phyloP scores from a whole-genome alignment of 30 jellyfish, hydroid and myxozoan genomes.

The Cassiopea xamachana region DNA sequence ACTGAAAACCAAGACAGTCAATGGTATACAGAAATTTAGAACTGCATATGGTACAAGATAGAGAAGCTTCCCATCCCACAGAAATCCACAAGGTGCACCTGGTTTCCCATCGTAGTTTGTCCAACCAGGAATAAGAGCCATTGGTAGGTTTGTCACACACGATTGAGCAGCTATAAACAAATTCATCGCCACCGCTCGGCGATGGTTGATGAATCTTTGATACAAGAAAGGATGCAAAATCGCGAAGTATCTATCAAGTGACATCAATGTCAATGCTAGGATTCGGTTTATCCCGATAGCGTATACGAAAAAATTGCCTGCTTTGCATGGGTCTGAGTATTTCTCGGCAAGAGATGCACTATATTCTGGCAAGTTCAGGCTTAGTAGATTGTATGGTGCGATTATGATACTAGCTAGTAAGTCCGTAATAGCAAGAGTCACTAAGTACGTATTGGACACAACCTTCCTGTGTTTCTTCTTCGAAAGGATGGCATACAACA shows the following conservation, averaged over 20 bases:
- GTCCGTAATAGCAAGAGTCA: constrained; percentile 51
- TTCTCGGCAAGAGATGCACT: constrained; percentile 18
- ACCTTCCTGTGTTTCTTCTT: constrained; percentile 20
- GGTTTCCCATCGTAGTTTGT: constrained; percentile 60
- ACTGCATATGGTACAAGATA: constrained; percentile 12
- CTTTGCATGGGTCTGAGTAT: constrained; percentile 40
- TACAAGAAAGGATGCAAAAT: constrained; percentile 49
- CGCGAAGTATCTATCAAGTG: constrained; percentile 63
- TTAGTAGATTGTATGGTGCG: constrained; percentile 47
- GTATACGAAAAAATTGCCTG: constrained; percentile 47
- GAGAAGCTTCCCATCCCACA: constrained; percentile 50
- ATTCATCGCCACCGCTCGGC: constrained; percentile 15
- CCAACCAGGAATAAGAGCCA: constrained; percentile 66
- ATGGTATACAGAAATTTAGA: constrained; percentile 43
- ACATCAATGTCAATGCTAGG: constrained; percentile 44
- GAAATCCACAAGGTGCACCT: constrained; percentile 69
- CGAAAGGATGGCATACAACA: constrained; percentile 15
- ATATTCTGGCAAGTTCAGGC: constrained; percentile 49
- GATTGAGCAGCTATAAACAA: constrained; percentile 13
- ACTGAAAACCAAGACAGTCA: constrained; percentile 17
- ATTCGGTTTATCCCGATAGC: constrained; percentile 40
- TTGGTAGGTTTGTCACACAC: constrained; percentile 41
- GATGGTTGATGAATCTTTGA: not conserved
- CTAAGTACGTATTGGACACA: constrained; percentile 22
- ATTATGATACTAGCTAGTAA: constrained; percentile 15